These are phyloP conservation scores for Columba livia DNA, from an alignment of 2,113 vertebrate species.

Conservation along the genomic window DNA sequence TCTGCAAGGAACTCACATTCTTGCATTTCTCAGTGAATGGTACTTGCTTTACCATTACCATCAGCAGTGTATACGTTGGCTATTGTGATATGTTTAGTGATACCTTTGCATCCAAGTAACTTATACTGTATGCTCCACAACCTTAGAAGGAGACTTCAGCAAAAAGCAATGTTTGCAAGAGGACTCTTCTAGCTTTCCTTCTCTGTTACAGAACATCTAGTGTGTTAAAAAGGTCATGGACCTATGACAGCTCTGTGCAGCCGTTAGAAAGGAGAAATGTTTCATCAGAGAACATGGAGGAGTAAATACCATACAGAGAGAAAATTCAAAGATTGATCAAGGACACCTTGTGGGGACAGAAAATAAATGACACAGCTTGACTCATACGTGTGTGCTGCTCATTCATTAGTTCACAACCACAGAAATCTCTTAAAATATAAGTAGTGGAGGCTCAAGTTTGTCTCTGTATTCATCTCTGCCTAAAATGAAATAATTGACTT, in stretches of 20 bases:
- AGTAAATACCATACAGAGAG: neutral
- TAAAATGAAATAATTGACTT: neutral
- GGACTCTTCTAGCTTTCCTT: neutral
- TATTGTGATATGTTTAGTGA: neutral
- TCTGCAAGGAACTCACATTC: neutral
- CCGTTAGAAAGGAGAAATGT: neutral
- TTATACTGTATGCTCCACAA: neutral
- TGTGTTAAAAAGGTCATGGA: neutral
- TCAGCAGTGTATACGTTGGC: neutral
- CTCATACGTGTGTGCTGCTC: neutral
- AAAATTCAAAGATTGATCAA: neutral
- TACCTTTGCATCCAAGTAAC: neutral
- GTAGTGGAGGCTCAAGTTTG: neutral
- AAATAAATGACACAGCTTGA: neutral
- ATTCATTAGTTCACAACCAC: neutral
- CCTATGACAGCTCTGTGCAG: neutral
- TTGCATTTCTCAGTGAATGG: neutral
- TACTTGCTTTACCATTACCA: neutral
- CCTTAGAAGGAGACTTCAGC: neutral
- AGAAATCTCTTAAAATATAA: neutral
- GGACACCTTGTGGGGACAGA: neutral
- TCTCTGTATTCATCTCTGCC: neutral
- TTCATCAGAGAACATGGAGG: neutral
- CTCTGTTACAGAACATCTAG: neutral
- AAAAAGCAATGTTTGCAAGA: neutral